Conservation (phyloP, 1,140 invertebrate genomes). For the Heterodera schachtii region DNA sequence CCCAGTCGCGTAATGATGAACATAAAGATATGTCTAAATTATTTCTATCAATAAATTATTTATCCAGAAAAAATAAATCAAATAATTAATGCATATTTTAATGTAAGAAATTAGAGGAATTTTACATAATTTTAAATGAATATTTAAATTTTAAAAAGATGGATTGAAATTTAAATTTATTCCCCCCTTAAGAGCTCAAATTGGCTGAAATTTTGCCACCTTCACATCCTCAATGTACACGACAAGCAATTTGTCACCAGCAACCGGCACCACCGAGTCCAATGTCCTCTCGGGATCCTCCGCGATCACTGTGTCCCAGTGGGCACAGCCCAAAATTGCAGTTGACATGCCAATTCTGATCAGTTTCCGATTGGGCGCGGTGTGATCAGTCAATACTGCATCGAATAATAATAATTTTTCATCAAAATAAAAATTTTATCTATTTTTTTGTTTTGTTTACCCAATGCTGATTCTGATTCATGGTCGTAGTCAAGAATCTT, state of each 20-base stretch:
- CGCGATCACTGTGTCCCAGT: constrained; percentile 81
- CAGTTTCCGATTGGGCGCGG: constrained; percentile 86
- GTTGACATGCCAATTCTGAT: constrained; percentile 85
- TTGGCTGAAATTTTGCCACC: constrained; percentile 66
- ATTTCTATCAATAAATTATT: neutral
- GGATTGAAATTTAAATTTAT: no score
- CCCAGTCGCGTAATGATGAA: constrained; percentile 79
- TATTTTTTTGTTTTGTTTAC: neutral
- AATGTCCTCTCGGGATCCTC: constrained; percentile 86
- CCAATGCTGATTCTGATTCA: constrained; percentile 31
- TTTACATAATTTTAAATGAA: no score
- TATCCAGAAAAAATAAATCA: no score
- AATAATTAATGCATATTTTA: no score
- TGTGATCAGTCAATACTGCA: constrained; percentile 84
- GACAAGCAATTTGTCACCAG: constrained; percentile 82
- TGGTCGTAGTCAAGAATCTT: constrained; percentile 34
- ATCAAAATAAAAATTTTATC: neutral
- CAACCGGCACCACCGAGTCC: constrained; percentile 81
- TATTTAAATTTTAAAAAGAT: no score
- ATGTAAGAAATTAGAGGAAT: no score
- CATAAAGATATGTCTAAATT: constrained; percentile 78
- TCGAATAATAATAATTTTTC: constrained; percentile 60
- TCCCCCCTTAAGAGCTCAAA: no score
- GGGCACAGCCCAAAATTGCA: constrained; percentile 69
- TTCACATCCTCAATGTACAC: constrained; percentile 94